Evolutionary conservation across 2,888 invertebrate species (phyloP).

Genomic region (Junonia oenone): DNA sequence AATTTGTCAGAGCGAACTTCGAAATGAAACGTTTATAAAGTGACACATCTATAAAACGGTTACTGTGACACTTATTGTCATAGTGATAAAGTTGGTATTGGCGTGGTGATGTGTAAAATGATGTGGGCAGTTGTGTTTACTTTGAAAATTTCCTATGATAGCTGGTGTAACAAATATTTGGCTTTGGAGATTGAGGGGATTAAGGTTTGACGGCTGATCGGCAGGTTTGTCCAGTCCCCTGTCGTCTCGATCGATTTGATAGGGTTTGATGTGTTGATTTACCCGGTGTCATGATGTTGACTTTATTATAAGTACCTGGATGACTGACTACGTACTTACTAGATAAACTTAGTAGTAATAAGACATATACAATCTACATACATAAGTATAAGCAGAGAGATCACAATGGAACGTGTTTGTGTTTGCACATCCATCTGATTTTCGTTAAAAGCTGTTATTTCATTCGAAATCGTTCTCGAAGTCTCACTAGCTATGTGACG

Average conservation of each 20-base stretch:
- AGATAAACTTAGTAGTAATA: too few relatives aligned
- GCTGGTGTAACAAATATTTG: slow-evolving; percentile 7
- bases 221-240: background rate
- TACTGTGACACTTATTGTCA: background rate
- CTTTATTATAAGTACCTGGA: too few relatives aligned
- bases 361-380: too few relatives aligned
- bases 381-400: too few relatives aligned
- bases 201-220: background rate
- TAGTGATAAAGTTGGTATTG: background rate
- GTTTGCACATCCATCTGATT: too few relatives aligned
- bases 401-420: too few relatives aligned
- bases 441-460: too few relatives aligned
- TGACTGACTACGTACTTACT: too few relatives aligned
- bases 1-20: slow-evolving; percentile 13
- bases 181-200: background rate
- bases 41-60: background rate
- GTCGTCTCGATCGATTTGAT: background rate
- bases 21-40: background rate
- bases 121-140: background rate
- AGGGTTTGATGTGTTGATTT: background rate
- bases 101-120: background rate
- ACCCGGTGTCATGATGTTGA: background rate
- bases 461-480: too few relatives aligned
- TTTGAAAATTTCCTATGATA: slow-evolving; percentile 13
- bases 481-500: too few relatives aligned